Percentiles rank a stretch among this genome's conserved stretches.
These are phyloP conservation scores for Sebastes diploproa DNA, from an alignment of 2,797 vertebrate genomes.

Conservation along the genomic window DNA sequence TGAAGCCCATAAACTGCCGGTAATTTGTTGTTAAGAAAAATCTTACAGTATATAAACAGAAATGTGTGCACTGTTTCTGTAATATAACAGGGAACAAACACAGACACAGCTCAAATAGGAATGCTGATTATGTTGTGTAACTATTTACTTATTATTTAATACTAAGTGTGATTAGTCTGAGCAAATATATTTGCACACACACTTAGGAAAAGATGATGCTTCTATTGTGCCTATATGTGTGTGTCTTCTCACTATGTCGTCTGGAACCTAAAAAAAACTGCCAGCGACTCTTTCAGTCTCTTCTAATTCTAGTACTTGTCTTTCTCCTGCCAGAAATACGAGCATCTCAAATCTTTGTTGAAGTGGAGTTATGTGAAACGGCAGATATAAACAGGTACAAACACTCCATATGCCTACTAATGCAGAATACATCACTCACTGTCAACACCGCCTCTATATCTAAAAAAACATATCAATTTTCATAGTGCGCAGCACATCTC, in stretches of 20 bases:
- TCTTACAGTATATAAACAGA: background rate
- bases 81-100: background rate
- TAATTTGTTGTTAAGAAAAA: background rate
- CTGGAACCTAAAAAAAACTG: background rate
- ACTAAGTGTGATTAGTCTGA: background rate
- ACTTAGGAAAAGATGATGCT: background rate
- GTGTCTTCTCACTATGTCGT: background rate
- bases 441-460: background rate
- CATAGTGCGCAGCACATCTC: background rate
- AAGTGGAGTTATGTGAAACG: background rate
- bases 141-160: background rate
- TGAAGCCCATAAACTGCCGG: background rate
- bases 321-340: background rate
- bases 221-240: background rate
- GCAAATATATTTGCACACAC: background rate
- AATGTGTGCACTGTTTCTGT: too few relatives aligned
- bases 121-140: background rate
- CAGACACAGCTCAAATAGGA: background rate
- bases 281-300: background rate
- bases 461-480: background rate
- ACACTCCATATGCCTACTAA: background rate
- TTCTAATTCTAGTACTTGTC: background rate
- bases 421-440: background rate
- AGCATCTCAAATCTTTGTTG: background rate
- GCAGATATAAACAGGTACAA: conserved; percentile 1